A percentile compares a stretch with the other conserved stretches of the same genome.
phyloP scores from a whole-genome alignment of 37 sponge, comb jelly and placozoan genomes.

The Crambe crambe region DNA sequence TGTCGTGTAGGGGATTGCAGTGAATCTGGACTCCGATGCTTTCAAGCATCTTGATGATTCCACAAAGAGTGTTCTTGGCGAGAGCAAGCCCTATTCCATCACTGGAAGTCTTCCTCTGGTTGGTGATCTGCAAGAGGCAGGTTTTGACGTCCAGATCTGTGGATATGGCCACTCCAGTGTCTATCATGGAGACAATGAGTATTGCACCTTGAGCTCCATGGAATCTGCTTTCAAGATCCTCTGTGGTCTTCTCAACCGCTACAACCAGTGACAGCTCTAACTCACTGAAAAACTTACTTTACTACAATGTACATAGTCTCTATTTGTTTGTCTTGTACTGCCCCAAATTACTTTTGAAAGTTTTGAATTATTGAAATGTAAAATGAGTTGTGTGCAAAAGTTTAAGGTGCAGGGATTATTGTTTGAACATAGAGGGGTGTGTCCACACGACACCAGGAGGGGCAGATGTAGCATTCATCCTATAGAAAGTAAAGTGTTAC shows the following conservation, averaged over 20 bases:
- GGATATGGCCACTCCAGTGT: constrained; percentile 78
- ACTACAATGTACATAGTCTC: no score
- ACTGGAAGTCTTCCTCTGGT: constrained; percentile 80
- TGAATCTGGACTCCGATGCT: constrained; percentile 64
- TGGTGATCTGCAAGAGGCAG: constrained; percentile 69
- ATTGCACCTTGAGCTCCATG: constrained; percentile 71
- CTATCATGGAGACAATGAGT: constrained; percentile 88
- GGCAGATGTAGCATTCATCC: not conserved
- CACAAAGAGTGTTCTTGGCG: constrained; percentile 66
- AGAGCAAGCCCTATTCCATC: constrained; percentile 70
- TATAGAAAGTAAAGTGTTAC: not conserved
- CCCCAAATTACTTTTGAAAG: not conserved
- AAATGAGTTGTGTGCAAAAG: not conserved
- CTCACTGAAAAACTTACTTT: no score
- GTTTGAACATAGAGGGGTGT: not conserved
- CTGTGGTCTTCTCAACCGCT: constrained; percentile 45
- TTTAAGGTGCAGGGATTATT: not conserved
- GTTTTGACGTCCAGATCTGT: constrained; percentile 75
- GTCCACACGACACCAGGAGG: not conserved
- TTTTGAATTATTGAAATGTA: not conserved
- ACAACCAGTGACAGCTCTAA: no score
- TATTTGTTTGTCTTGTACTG: no score
- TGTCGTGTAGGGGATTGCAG: constrained; percentile 66
- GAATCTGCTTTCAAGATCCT: constrained; percentile 76
- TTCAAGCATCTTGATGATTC: constrained; percentile 47